phyloP scores from a whole-genome alignment of 2,888 invertebrate species.

The Cataglyphis altisquamis region DNA sequence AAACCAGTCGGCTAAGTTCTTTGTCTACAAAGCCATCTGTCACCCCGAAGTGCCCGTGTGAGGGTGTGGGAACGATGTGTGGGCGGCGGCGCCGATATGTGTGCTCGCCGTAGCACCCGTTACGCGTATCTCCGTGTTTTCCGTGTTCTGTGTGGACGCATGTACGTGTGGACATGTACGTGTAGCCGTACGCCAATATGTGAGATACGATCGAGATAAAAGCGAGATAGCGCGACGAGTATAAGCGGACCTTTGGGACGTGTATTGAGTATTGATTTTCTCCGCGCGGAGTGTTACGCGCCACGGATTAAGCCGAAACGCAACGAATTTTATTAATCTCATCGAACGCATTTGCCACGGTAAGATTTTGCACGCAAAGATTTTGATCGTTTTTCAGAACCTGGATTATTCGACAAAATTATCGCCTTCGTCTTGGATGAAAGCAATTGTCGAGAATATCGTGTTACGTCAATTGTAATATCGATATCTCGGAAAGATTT shows the following conservation, averaged over 20 bases:
- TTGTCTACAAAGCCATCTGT: conserved; percentile 84
- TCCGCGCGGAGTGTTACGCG: conserved; percentile 67
- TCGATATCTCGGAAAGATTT: no score
- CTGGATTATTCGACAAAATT: conserved; percentile 14
- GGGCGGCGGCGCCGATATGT: conserved; percentile 55
- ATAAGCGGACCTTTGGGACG: conserved; percentile 78
- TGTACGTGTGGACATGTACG: conserved; percentile 57
- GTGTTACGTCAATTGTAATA: neutral
- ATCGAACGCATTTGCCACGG: conserved; percentile 66
- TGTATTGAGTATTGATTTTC: conserved; percentile 84
- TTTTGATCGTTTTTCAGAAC: conserved; percentile 31
- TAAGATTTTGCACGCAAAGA: conserved; percentile 37
- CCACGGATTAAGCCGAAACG: conserved; percentile 74
- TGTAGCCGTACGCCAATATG: conserved; percentile 65
- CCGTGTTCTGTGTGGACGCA: conserved; percentile 23
- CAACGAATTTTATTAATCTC: conserved; percentile 79
- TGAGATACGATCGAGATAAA: conserved; percentile 82
- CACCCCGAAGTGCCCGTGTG: conserved; percentile 53
- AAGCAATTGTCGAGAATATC: no score
- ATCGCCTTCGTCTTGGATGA: neutral
- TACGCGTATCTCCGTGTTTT: conserved; percentile 43
- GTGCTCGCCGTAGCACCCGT: conserved; percentile 25
- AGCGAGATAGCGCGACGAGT: conserved; percentile 80
- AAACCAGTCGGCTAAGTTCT: conserved; percentile 77
- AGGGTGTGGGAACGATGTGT: conserved; percentile 55